Percentiles rank a stretch among this genome's conserved stretches.
phyloP scores from a whole-genome alignment of 2,113 vertebrate species.

The Bufo bufo region DNA sequence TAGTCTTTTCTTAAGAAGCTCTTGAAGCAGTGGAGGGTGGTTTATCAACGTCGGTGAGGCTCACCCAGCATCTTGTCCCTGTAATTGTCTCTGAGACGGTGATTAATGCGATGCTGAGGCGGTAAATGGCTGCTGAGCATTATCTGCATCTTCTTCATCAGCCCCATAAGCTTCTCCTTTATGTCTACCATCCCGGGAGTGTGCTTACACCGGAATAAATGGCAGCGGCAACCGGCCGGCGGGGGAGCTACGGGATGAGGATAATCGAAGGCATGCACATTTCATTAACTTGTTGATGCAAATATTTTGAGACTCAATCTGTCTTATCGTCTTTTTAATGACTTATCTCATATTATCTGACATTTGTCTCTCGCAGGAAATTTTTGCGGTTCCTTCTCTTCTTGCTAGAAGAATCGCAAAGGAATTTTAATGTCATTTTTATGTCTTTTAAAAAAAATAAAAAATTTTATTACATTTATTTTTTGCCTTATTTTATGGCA shows the following conservation, averaged over 20 bases:
- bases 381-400: too few species aligned
- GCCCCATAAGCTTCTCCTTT: background rate
- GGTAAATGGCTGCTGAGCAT: background rate
- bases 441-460: too few species aligned
- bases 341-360: too few species aligned
- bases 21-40: background rate
- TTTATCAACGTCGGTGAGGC: constrained; percentile 37
- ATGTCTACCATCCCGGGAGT: background rate
- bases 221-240: background rate
- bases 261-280: background rate
- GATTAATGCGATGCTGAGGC: constrained; percentile 36
- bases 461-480: too few species aligned
- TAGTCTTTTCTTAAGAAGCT: constrained; percentile 28
- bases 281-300: constrained; percentile 9
- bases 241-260: background rate
- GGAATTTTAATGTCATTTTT: too few species aligned
- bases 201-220: background rate
- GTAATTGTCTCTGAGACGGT: constrained; percentile 45
- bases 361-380: too few species aligned
- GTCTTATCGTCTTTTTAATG: background rate
- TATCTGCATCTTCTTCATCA: constrained; percentile 9
- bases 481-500: too few species aligned
- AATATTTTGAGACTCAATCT: background rate
- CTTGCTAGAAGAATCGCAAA: too few species aligned
- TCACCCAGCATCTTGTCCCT: constrained; percentile 8